Evolutionary conservation across 2,888 invertebrate species (phyloP), one percentile per base, ranked within the genome.

Genomic region (Drosophila histrio): DNA sequence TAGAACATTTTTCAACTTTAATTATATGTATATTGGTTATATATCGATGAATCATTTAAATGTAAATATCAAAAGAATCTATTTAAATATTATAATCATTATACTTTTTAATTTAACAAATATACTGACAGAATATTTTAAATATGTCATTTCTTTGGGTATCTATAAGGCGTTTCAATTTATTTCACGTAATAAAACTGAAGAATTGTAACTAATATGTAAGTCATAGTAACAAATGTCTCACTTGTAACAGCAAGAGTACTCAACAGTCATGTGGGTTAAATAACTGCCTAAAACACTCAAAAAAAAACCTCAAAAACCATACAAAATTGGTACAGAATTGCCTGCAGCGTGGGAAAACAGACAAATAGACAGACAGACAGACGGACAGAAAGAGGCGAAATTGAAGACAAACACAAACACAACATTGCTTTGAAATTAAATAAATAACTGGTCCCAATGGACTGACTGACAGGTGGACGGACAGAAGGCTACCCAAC

Each of bases 341-440:
- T 58, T 46, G 78, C 87, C 59, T 57, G 34, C 61, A 80, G 81
- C 67, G 22, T 11, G 38, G 30, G 11, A 65, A 39, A 63, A 61
- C 47, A 56, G 59, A 58, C 15, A 47, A 59, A 65, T 32, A 52
- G 28, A 62, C 38, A 22, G 17, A 47, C n/a, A 13, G 32, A 41
- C 15, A 30, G 28, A 57, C 38, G 4, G 21, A 30, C n/a, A 41
- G n/a, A 30, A 13, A 30, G 21, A 52, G 19, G 32, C 41, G 24
- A 60, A 62, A 64, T 61, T 58, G 44, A 72, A 68, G 44, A 73
- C 61, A 80, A 72, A 71, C 70, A 68, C 59, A 81, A 68, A 69
- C 75, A 69, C 53, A 64, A 68, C 75, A 62, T 75, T 70, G 70
- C 72, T 82, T 82, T 81, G 54, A 81, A 85, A 82, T 78, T 75